Evolutionary conservation across 2,113 vertebrate genomes (phyloP).

Genomic region (Cygnus buccinator): DNA sequence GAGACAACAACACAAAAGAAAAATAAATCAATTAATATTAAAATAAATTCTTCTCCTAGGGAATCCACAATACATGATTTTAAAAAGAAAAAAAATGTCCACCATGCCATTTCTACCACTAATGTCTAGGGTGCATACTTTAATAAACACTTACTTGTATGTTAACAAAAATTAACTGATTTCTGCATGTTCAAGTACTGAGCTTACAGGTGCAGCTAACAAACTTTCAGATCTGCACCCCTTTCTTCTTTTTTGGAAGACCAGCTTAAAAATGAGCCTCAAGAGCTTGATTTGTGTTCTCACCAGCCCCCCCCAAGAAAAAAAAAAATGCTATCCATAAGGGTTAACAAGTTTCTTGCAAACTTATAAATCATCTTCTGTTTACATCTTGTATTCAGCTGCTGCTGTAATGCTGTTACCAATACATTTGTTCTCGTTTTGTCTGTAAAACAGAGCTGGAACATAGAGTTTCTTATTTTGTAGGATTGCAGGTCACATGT

Average conservation of each 20-base stretch:
- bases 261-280: background rate
- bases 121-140: background rate
- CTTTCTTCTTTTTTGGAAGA: background rate
- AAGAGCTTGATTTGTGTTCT: background rate
- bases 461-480: background rate
- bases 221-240: background rate
- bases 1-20: background rate
- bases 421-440: background rate
- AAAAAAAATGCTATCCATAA: background rate
- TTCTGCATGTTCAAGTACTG: background rate
- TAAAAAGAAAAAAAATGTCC: background rate
- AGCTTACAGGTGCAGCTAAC: background rate
- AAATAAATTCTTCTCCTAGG: background rate
- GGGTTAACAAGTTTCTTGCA: background rate
- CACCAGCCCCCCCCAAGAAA: too few species aligned
- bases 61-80: background rate
- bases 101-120: background rate
- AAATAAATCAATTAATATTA: background rate
- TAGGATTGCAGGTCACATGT: background rate
- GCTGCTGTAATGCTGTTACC: background rate
- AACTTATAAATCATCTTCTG: background rate
- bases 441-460: background rate
- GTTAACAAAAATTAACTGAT: background rate
- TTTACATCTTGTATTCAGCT: background rate
- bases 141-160: background rate